Evolutionary conservation across 1,140 invertebrate genomes (phyloP).

Genomic region (Drosophila gunungcola): DNA sequence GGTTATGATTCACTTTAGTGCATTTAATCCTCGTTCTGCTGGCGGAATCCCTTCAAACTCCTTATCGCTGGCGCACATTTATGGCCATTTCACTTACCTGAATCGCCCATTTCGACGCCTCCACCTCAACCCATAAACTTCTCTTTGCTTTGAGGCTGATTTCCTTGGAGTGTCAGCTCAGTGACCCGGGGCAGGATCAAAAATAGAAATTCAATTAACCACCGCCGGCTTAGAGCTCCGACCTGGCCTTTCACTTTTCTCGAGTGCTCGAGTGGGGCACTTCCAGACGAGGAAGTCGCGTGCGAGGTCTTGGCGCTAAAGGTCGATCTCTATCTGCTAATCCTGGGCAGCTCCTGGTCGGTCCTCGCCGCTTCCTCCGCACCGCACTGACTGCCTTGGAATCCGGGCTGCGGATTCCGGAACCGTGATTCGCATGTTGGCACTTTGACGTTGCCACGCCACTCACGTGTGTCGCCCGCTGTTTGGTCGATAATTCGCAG

Average conservation of each 20-base stretch:
- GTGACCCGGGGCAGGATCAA: slow-evolving; percentile 30
- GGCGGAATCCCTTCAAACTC: background rate
- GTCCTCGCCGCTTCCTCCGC: slow-evolving; percentile 45
- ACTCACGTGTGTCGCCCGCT: slow-evolving; percentile 48
- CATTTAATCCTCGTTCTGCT: background rate
- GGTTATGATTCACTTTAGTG: slow-evolving; percentile 7
- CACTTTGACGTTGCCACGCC: slow-evolving; percentile 52
- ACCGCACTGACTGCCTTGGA: slow-evolving; percentile 48
- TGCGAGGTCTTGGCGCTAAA: slow-evolving; percentile 50
- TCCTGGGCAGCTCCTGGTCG: slow-evolving; percentile 40
- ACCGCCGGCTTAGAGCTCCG: background rate
- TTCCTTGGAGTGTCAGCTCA: slow-evolving; percentile 16
- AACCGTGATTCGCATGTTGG: slow-evolving; percentile 41
- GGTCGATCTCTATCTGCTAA: slow-evolving; percentile 67
- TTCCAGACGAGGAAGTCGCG: slow-evolving; percentile 52
- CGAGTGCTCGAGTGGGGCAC: slow-evolving; percentile 1
- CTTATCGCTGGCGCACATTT: slow-evolving; percentile 31
- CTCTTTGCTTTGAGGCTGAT: slow-evolving; percentile 23
- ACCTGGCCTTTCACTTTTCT: slow-evolving; percentile 67
- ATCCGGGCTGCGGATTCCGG: slow-evolving; percentile 31
- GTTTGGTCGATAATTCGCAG: slow-evolving; percentile 49
- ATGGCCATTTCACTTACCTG: slow-evolving; percentile 62
- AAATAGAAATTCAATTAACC: slow-evolving; percentile 79
- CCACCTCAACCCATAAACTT: slow-evolving; percentile 27
- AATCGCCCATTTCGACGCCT: slow-evolving; percentile 61